These are phyloP conservation scores for Drosophila subpulchrella DNA, from an alignment of 1,140 invertebrate genomes.

Conservation along the genomic window DNA sequence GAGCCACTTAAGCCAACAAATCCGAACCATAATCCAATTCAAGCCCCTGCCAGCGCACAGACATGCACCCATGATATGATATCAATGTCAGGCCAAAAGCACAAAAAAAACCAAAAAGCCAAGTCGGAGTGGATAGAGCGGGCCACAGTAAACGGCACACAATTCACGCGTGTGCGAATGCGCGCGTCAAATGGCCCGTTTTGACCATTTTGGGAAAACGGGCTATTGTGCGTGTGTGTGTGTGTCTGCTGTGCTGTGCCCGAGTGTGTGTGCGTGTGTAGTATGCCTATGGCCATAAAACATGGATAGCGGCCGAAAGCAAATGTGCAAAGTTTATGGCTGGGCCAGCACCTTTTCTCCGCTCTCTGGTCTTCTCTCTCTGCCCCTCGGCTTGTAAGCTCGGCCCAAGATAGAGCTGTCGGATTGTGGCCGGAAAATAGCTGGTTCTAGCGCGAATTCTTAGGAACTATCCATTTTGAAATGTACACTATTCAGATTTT, in stretches of 20 bases:
- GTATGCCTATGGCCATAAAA: slow-evolving; percentile 34
- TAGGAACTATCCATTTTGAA: no score
- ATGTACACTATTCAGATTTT: no score
- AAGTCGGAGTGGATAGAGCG: slow-evolving; percentile 24
- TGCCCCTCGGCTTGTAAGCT: slow-evolving; percentile 7
- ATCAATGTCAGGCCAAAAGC: slow-evolving; percentile 20
- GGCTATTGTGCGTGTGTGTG: slow-evolving; percentile 6
- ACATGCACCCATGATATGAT: slow-evolving; percentile 9
- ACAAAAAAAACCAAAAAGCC: not conserved
- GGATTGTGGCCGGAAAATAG: not conserved
- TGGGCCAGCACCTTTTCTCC: slow-evolving; percentile 29
- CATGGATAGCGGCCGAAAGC: slow-evolving; percentile 32
- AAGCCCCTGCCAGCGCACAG: not conserved
- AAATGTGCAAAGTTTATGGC: slow-evolving; percentile 43
- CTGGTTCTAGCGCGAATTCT: not conserved
- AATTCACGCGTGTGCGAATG: slow-evolving; percentile 51
- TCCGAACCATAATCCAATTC: slow-evolving; percentile 18
- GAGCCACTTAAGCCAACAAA: slow-evolving; percentile 25
- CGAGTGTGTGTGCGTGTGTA: not conserved
- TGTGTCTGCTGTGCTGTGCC: not conserved
- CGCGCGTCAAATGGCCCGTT: slow-evolving; percentile 37
- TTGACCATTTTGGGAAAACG: slow-evolving; percentile 45
- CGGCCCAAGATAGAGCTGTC: not conserved
- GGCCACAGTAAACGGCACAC: slow-evolving; percentile 36
- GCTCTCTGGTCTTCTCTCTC: slow-evolving; percentile 1